Evolutionary conservation across 2,888 invertebrate species (phyloP), one percentile per base, ranked within the genome.

Genomic region (Clitarchus hookeri): DNA sequence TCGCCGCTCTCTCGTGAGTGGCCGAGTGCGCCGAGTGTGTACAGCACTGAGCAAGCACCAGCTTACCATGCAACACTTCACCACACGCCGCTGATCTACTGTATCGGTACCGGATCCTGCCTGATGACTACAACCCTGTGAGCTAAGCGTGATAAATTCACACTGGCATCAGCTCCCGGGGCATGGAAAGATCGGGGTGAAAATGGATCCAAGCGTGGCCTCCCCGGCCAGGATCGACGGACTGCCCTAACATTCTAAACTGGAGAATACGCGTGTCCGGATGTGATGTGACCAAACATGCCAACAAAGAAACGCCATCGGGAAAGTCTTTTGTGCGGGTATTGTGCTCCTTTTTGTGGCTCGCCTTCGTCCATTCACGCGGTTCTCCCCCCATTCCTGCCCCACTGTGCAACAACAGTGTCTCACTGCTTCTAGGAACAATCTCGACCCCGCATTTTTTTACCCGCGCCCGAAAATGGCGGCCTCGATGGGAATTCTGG

Each of bases 271-370:
- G 65, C 65, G 65, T 65, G n/a, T 65, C 65, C 23, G n/a, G 19
- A n/a, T n/a, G 65, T 65, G 65, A 65, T 65, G 65, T 65, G 65
- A 65, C 65, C 65, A 65, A 65, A 65, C 65, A 65, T n/a, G 65
- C 65, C 65, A 65, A 65, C 65, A 65, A 65, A 65, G 65, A 65
- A 65, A 65, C 65, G 65, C 65, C 65, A 65, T 65, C 65, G 65
- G n/a, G 65, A 8, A 65, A 65, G 13, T 8, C 65, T 19, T 65
- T 65, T 65, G 65, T 65, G 65, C 19, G 23, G 65, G 65, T 8
- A 65, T 65, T 65, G 65, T 65, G 65, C 16, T 65, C 65, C 65
- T 65, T 65, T 65, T 65, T 65, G 65, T 65, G 65, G 65, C 65
- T 1, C 65, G 65, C 65, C 65, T 65, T n/a, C 23, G 13, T 9